A percentile compares a stretch with the other conserved stretches of the same genome.
Conservation (phyloP, 2,888 invertebrate genomes). For the Encarsia formosa region DNA sequence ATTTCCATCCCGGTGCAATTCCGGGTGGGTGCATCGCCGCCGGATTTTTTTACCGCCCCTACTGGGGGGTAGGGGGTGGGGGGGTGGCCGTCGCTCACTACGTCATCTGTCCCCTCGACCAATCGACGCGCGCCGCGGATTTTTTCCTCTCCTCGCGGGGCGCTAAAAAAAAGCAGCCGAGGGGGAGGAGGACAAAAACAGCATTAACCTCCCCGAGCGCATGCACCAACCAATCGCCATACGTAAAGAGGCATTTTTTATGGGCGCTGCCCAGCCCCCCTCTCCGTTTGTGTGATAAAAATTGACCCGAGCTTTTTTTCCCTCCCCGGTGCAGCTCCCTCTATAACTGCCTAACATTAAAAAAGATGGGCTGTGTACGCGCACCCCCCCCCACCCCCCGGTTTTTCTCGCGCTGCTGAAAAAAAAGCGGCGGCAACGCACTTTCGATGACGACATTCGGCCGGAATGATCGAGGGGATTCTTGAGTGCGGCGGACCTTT, state of each 20-base stretch:
- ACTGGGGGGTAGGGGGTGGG: slow-evolving; percentile 31
- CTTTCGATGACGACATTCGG: background rate
- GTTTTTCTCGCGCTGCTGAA: background rate
- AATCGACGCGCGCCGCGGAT: slow-evolving; percentile 51
- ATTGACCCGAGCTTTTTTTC: slow-evolving; percentile 51
- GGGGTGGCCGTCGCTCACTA: slow-evolving; percentile 52
- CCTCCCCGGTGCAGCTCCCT: slow-evolving; percentile 40
- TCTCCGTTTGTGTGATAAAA: slow-evolving; percentile 51
- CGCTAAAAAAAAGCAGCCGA: slow-evolving; percentile 23
- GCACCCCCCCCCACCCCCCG: background rate
- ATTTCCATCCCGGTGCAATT: too few relatives aligned
- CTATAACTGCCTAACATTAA: slow-evolving; percentile 53
- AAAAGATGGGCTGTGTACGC: slow-evolving; percentile 48
- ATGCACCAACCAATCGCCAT: slow-evolving; percentile 49
- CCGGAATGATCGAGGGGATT: background rate
- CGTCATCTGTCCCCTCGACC: slow-evolving; percentile 53
- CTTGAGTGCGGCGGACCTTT: too few relatives aligned
- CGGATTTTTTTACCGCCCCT: slow-evolving; percentile 30
- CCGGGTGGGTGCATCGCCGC: slow-evolving; percentile 14
- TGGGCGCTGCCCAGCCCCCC: slow-evolving; percentile 45
- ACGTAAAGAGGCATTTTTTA: slow-evolving; percentile 53
- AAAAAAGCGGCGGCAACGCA: background rate
- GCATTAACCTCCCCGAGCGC: slow-evolving; percentile 47
- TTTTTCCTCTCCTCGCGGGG: slow-evolving; percentile 45
- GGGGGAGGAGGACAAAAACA: slow-evolving; percentile 44